These are phyloP conservation scores for Emydocephalus ijimae DNA, from an alignment of 2,113 vertebrate genomes.

Conservation along the genomic window DNA sequence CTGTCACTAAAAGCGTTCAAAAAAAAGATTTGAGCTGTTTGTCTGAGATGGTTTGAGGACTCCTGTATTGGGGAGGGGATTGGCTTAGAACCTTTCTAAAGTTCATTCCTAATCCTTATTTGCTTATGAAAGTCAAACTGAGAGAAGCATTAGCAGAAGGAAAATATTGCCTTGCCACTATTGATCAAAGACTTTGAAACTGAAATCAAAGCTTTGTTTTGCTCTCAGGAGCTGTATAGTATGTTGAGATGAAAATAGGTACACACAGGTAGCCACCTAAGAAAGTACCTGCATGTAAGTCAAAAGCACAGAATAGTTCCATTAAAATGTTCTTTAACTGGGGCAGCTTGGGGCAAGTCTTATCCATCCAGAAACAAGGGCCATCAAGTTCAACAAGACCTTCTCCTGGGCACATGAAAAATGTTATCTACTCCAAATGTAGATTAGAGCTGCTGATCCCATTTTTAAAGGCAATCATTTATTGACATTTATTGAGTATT, in stretches of 20 bases:
- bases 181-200: neutral
- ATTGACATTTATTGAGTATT: neutral
- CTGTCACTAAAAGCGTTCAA: neutral
- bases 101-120: neutral
- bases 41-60: neutral
- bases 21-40: neutral
- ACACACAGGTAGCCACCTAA: neutral
- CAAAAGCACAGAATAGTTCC: neutral
- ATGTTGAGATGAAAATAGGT: neutral
- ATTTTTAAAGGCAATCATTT: neutral
- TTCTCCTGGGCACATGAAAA: neutral
- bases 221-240: neutral
- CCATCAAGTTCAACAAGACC: neutral
- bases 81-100: neutral
- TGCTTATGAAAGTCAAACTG: neutral
- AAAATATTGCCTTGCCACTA: neutral
- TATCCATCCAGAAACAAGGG: neutral
- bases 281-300: neutral
- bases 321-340: neutral
- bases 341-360: neutral
- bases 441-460: neutral
- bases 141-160: neutral
- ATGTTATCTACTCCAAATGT: neutral
- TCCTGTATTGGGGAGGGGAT: neutral
- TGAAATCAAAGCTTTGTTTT: neutral